Evolutionary conservation across 2,888 invertebrate genomes (phyloP).

Genomic region (Ctena decussata): DNA sequence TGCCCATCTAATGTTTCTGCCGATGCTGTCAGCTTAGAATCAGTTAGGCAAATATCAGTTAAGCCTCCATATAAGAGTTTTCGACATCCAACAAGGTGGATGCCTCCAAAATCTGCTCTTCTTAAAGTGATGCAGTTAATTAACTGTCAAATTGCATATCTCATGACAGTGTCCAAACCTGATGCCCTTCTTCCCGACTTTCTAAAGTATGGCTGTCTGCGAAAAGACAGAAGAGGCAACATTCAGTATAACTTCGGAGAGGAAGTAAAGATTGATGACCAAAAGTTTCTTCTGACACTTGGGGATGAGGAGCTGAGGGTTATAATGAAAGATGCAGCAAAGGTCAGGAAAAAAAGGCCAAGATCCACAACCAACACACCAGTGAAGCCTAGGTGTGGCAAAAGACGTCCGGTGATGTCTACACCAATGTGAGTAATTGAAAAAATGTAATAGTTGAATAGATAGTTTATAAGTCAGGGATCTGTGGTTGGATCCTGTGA

Average conservation of each 20-base stretch:
- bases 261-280: not conserved
- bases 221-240: not conserved
- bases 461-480: too few species aligned
- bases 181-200: not conserved
- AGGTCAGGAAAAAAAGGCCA: too few species aligned
- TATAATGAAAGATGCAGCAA: too few species aligned
- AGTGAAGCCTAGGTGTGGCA: too few species aligned
- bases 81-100: not conserved
- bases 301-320: not conserved
- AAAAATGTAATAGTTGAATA: too few species aligned
- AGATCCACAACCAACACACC: too few species aligned
- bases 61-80: constrained; percentile 9
- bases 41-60: constrained; percentile 20
- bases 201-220: not conserved
- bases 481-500: too few species aligned
- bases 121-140: not conserved
- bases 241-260: not conserved
- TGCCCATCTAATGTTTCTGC: not conserved
- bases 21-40: not conserved
- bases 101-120: constrained; percentile 13
- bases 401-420: too few species aligned
- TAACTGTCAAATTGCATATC: not conserved
- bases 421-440: too few species aligned
- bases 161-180: not conserved
- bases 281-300: not conserved